Evolutionary conservation across 2,113 vertebrate genomes (phyloP).

Genomic region (Polypterus bichir): DNA sequence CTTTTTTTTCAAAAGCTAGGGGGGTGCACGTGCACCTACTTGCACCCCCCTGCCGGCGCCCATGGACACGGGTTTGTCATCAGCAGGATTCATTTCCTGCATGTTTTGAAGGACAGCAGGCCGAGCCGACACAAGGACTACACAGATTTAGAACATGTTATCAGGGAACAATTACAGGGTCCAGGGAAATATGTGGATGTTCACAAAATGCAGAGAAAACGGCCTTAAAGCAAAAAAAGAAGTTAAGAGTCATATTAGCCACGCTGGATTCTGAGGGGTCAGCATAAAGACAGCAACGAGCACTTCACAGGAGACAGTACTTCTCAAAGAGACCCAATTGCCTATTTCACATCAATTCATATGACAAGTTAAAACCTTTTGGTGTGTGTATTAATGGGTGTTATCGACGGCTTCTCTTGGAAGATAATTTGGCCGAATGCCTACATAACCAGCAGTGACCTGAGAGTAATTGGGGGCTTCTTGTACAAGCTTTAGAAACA

Average conservation of each 20-base stretch:
- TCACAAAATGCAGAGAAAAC: background rate
- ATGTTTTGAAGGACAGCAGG: slow-evolving; percentile 5
- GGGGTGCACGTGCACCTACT: no score
- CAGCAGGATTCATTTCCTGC: no score
- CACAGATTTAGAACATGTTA: background rate
- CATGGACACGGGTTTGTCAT: no score
- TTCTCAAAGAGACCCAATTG: background rate
- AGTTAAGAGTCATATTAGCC: no score
- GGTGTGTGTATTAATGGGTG: background rate
- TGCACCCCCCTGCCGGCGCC: no score
- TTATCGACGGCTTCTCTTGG: slow-evolving; percentile 1
- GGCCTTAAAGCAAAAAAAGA: slow-evolving; percentile 4
- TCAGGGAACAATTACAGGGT: slow-evolving; percentile 1
- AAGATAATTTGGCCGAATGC: slow-evolving; percentile 7
- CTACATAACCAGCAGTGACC: slow-evolving; percentile 7
- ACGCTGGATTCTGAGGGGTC: background rate
- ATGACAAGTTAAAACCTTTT: slow-evolving; percentile 8
- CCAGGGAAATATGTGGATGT: background rate
- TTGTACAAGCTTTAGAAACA: background rate
- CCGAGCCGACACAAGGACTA: slow-evolving; percentile 1
- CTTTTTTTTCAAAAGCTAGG: no score
- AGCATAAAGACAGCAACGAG: background rate
- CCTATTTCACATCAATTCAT: slow-evolving; percentile 1
- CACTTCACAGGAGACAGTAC: background rate
- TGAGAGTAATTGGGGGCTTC: slow-evolving; percentile 2